These are phyloP conservation scores for Parnassius smintheus DNA, from an alignment of 2,888 invertebrate genomes.

Conservation along the genomic window DNA sequence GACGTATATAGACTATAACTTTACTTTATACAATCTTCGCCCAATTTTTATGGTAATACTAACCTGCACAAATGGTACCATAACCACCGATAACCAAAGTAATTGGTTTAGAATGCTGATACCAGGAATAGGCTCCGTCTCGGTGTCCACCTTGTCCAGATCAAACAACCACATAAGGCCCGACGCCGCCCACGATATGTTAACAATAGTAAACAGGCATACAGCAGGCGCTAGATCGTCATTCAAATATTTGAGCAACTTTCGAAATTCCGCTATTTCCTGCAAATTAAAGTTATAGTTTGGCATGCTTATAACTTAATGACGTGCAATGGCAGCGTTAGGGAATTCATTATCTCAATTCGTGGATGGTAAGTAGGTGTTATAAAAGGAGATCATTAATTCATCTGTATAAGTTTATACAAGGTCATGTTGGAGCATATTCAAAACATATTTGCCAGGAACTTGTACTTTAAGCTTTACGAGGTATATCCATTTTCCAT, in stretches of 20 bases:
- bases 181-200: slow-evolving; percentile 86
- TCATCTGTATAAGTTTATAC: too few relatives aligned
- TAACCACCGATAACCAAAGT: slow-evolving; percentile 84
- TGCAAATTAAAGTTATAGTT: slow-evolving; percentile 47
- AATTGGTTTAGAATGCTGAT: slow-evolving; percentile 82
- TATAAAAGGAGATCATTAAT: too few relatives aligned
- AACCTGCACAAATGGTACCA: slow-evolving; percentile 87
- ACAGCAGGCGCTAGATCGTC: slow-evolving; percentile 88
- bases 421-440: too few relatives aligned
- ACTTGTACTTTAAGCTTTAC: too few relatives aligned
- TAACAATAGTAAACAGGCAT: slow-evolving; percentile 88
- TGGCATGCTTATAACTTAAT: too few relatives aligned
- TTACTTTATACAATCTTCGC: too few relatives aligned
- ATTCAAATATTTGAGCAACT: slow-evolving; percentile 88
- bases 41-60: neutral
- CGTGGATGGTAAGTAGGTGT: too few relatives aligned
- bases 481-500: too few relatives aligned
- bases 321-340: too few relatives aligned
- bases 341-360: too few relatives aligned
- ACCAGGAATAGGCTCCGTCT: slow-evolving; percentile 80
- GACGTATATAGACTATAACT: too few relatives aligned
- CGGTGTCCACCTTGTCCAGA: slow-evolving; percentile 80
- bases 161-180: slow-evolving; percentile 85
- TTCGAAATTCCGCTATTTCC: slow-evolving; percentile 91
- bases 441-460: too few relatives aligned